A percentile compares a stretch with the other conserved stretches of the same genome.
Evolutionary conservation across 2,888 invertebrate genomes (phyloP).

Genomic region (Eumacrocentrus americanus): DNA sequence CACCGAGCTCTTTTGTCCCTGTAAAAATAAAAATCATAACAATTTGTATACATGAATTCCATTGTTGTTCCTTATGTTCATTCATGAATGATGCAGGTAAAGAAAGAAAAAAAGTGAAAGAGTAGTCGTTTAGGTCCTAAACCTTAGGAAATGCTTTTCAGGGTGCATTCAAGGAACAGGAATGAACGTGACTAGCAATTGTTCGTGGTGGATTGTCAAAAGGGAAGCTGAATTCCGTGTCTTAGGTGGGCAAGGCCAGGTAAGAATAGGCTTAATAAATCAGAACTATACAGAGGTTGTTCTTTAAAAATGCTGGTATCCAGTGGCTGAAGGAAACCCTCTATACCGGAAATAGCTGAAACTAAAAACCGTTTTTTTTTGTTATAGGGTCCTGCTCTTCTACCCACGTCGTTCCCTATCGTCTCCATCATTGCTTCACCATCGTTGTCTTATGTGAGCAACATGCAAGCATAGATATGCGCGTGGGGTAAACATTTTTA

Average conservation of each 20-base stretch:
- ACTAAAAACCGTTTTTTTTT: conserved; percentile 43
- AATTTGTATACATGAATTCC: too few relatives aligned
- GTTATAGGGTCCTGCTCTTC: conserved; percentile 32
- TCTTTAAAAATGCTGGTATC: too few relatives aligned
- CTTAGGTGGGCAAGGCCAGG: neutral
- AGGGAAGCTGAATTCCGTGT: conserved; percentile 5
- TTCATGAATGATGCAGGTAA: too few relatives aligned
- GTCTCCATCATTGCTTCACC: too few relatives aligned
- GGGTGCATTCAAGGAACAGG: neutral
- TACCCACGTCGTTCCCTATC: conserved; percentile 26
- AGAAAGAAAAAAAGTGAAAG: conserved; percentile 6
- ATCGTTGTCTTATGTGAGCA: too few relatives aligned
- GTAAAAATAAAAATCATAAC: conserved; percentile 38
- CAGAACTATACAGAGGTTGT: conserved; percentile 22
- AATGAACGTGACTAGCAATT: neutral
- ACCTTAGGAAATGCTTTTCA: too few relatives aligned
- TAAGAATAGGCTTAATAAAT: conserved; percentile 31
- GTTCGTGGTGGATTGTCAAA: neutral
- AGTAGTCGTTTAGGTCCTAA: neutral
- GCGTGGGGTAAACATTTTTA: too few relatives aligned
- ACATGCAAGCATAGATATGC: too few relatives aligned
- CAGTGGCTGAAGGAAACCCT: conserved; percentile 13
- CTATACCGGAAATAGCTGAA: conserved; percentile 48
- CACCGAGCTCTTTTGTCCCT: conserved; percentile 66
- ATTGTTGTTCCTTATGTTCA: too few relatives aligned